Evolutionary conservation across 2,888 invertebrate species (phyloP), one percentile per base, ranked within the genome.

Genomic region (Alentia gelatinosa): DNA sequence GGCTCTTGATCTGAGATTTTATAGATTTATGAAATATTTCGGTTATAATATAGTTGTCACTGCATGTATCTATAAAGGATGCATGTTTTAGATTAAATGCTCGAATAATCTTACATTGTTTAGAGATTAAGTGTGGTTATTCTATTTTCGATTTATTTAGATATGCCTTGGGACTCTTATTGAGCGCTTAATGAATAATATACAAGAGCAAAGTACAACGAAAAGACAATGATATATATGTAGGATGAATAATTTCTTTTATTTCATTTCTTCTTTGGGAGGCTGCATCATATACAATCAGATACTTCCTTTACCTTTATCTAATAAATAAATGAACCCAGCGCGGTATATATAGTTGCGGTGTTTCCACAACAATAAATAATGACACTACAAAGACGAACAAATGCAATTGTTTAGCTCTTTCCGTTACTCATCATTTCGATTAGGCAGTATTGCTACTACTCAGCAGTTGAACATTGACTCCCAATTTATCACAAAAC

Each of bases 281-380:
- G 79, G 79, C 47, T 83, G 37, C 42, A 15, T 86, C n/a, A n/a
- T 33, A 23, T 86, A 50, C 42, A 40, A 37, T 7, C 39, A 39
- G 79, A 39, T n/a, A 79, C 79, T 79, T 23, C 79, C 37, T 23
- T 79, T 35, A 26, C 39, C 3, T 79, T 79, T 39, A 79, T 79
- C 79, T 79, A 86, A 86, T 86, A 86, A 86, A 86, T 86, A 86
- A 83, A 86, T 30, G 86, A 86, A n/a, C n/a, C n/a, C n/a, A n/a
- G n/a, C n/a, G n/a, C n/a, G n/a, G n/a, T n/a, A n/a, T n/a, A n/a
- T n/a, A n/a, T n/a, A n/a, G n/a, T n/a, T n/a, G n/a, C n/a, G n/a
- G n/a, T n/a, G n/a, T n/a, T n/a, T n/a, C n/a, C n/a, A n/a, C n/a
- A n/a, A n/a, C n/a, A n/a, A 86, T 86, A 86, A 86, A 86, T 86